Evolutionary conservation across 2,797 vertebrate genomes (phyloP).

Genomic region (Eulemur coronatus): DNA sequence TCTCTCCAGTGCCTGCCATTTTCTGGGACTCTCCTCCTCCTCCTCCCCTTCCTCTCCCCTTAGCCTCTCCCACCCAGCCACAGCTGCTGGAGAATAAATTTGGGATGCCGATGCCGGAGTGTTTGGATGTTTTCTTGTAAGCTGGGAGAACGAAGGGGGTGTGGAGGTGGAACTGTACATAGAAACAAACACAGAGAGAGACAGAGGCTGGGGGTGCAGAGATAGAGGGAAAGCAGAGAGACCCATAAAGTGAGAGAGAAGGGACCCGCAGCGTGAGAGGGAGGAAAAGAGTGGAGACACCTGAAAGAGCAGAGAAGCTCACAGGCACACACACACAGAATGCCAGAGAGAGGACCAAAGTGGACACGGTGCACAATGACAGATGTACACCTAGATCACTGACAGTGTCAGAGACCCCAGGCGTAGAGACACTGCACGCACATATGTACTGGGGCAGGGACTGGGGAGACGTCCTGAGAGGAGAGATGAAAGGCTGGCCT

Average conservation of each 20-base stretch:
- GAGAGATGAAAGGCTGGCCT: background rate
- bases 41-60: background rate
- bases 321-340: background rate
- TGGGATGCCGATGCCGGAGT: slow-evolving; percentile 69
- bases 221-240: background rate
- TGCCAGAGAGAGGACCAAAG: background rate
- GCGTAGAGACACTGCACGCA: background rate
- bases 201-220: background rate
- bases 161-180: slow-evolving; percentile 29
- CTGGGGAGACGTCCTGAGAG: background rate
- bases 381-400: background rate
- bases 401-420: background rate
- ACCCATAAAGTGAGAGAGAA: background rate
- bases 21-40: background rate
- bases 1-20: slow-evolving; percentile 3
- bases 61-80: slow-evolving; percentile 31
- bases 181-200: background rate
- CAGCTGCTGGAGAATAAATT: slow-evolving; percentile 76
- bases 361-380: background rate
- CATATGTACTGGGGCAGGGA: background rate
- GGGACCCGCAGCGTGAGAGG: background rate
- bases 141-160: slow-evolving; percentile 39
- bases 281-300: background rate
- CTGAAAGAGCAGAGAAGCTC: too few relatives aligned
- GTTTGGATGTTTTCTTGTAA: slow-evolving; percentile 68